Evolutionary conservation across 2,113 vertebrate genomes (phyloP), one percentile per base, ranked within the genome.

Genomic region (Galemys pyrenaicus): DNA sequence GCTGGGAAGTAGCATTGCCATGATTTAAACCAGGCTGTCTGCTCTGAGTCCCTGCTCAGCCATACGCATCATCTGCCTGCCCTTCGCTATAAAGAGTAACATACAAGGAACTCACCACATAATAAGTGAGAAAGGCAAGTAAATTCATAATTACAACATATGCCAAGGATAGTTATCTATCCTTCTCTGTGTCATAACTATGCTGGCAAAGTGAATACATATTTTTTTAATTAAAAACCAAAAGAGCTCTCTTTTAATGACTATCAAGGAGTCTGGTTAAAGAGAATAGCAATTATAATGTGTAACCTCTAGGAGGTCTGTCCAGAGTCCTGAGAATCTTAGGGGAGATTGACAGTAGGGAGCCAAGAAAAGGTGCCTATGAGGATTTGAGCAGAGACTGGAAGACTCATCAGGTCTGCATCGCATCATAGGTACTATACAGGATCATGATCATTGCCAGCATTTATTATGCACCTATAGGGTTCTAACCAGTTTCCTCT

Each of bases 171-270:
- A 58, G 4, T 58, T 37, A 35, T 19, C 7, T 35, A 70, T 26
- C 11, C 37, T 89, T 56, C 26, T 24, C 0, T 44, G 56, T 87
- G 51, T 54, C 80, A 44, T 26, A 39, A 70, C 28, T 44, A 41
- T 41, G 62, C 37, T 64, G 26, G n/a, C 60, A 58, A 94, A 30
- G 37, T 44, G 32, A 89, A 49, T 65, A 64, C 15, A 58, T 56
- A 6, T 56, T 56, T 35, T 35, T 37, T 19, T 37, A 80, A 68
- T 26, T 16, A 68, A 49, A 19, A 41, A 82, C 20, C 35, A 41
- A 15, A 88, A 68, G 62, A 37, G 44, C 58, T 65, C 20, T 70
- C 32, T 74, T 93, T 84, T 65, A 64, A 73, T 44, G 46, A 94
- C 54, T 15, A 12, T 58, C 46, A 82, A 46, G 16, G 46, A 46